Evolutionary conservation across 2,888 invertebrate species (phyloP).

Genomic region (Mythimna pallens): DNA sequence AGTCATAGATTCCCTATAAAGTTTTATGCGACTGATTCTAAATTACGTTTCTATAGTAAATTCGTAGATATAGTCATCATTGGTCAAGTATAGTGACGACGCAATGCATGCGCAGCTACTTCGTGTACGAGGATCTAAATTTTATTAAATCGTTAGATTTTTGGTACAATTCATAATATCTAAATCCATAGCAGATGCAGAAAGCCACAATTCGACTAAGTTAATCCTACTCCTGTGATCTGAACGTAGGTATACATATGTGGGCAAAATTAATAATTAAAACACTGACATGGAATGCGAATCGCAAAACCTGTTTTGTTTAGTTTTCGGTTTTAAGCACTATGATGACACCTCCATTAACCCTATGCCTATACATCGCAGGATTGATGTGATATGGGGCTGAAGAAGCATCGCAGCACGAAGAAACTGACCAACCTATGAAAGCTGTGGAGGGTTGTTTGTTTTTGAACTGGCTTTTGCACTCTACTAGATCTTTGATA

Average conservation of each 20-base stretch:
- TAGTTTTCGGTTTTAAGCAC: background rate
- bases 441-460: background rate
- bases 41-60: too few species aligned
- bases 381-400: background rate
- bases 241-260: background rate
- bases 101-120: too few species aligned
- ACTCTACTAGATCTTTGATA: background rate
- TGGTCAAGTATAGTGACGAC: too few species aligned
- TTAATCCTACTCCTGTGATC: background rate
- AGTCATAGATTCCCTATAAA: too few species aligned
- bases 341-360: background rate
- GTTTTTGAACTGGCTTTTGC: background rate
- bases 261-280: background rate
- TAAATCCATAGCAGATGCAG: background rate
- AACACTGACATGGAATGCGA: background rate
- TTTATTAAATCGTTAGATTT: background rate
- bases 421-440: background rate
- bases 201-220: background rate
- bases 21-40: too few species aligned
- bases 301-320: background rate
- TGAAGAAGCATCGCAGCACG: background rate
- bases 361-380: background rate
- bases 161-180: background rate
- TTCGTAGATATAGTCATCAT: too few species aligned
- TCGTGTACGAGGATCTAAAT: too few species aligned